Conservation (phyloP, 2,888 invertebrate species). For the Parasteatoda lunata region DNA sequence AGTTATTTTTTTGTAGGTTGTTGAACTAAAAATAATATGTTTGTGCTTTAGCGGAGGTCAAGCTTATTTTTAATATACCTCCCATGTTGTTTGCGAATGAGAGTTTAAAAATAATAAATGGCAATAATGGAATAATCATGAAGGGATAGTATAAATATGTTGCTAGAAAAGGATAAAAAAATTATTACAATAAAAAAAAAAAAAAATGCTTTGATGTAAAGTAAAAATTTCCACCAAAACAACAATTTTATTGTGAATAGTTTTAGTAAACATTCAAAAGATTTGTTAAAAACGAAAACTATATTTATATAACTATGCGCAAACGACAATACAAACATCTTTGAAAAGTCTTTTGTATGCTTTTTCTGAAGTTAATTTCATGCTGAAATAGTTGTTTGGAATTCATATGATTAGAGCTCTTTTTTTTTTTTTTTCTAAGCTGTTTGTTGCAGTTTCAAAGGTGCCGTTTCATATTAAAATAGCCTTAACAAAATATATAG, state of each 20-base stretch:
- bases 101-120: neutral
- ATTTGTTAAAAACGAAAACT: neutral
- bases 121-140: neutral
- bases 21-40: conserved; percentile 3
- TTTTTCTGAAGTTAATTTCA: neutral
- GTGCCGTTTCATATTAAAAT: no score
- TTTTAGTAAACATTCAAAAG: neutral
- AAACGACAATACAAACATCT: neutral
- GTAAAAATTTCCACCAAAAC: no score
- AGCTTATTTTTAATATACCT: neutral
- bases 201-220: no score
- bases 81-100: neutral
- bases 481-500: no score
- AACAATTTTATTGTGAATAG: no score
- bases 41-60: neutral
- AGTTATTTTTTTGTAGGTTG: neutral
- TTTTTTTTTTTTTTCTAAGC: no score
- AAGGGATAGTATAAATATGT: neutral
- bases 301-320: neutral
- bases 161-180: no score
- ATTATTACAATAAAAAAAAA: no score
- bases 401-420: neutral
- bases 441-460: no score
- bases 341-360: neutral
- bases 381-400: neutral